Percentiles rank a stretch among this genome's conserved stretches.
These are phyloP conservation scores for Norana najaformis DNA, from an alignment of 2,888 invertebrate species.

Conservation along the genomic window DNA sequence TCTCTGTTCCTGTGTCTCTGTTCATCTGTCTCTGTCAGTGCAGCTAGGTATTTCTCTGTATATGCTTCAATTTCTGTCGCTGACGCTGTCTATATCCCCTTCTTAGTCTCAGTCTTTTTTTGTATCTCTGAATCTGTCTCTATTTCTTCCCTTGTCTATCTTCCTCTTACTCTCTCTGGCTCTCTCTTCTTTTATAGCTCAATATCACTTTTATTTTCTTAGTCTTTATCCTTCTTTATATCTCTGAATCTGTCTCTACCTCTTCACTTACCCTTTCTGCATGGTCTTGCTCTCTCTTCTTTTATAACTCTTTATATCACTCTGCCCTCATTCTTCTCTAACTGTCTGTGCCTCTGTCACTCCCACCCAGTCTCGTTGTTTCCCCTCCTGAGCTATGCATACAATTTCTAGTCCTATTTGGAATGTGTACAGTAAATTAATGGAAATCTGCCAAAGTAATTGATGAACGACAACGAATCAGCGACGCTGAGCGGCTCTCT, in stretches of 20 bases:
- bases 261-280: no score
- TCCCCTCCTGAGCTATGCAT: neutral
- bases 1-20: no score
- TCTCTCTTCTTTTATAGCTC: no score
- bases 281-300: neutral
- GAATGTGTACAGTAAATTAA: neutral
- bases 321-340: no score
- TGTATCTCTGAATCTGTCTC: neutral
- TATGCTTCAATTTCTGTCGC: no score
- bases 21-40: no score
- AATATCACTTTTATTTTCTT: no score
- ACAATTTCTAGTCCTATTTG: neutral
- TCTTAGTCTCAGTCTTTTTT: neutral
- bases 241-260: neutral
- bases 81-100: neutral
- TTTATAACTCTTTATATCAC: no score
- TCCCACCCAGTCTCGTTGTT: neutral
- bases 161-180: no score
- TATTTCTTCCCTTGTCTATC: neutral
- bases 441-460: neutral
- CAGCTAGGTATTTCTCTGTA: no score
- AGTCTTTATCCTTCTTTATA: neutral
- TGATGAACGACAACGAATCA: neutral
- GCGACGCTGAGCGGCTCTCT: neutral
- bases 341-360: neutral